Base-by-base conservation (phyloP, 2,113 vertebrate genomes). In the Dolichallabes microphthalmus region DNA sequence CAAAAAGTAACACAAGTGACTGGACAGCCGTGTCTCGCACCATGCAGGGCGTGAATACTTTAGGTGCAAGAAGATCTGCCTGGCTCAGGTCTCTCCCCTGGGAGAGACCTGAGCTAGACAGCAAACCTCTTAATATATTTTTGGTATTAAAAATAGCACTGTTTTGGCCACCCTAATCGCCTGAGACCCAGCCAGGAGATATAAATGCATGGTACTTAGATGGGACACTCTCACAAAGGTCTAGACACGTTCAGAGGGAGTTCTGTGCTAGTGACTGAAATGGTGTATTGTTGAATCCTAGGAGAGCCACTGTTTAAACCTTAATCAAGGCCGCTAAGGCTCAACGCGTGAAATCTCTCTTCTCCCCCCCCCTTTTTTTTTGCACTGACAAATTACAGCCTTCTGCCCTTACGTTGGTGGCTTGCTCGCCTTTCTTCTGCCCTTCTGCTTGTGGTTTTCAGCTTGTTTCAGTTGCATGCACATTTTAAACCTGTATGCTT, bases 11-110 rank as follows among this genome's bases (percentile, higher is more conserved):
- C 74, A 82, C n/a, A 86, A 82, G 35, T 73, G 74, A 66, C 89
- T 82, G n/a, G 25, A 86, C 85, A 74, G 57, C 61, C 80, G 13
- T 61, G 17, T 80, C 87, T 91, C 87, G 2, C 79, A 84, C 93
- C 91, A 89, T 90, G 84, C 64, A 32, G 82, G 55, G 75, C 92
- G 93, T 91, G 86, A 89, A 91, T 91, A 89, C 88, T 92, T 92
- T 45, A 88, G 86, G 79, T 86, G 87, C 68, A 88, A 87, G 57
- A 45, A 52, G 68, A 88, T 79, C 82, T 20, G 80, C 53, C 35
- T 82, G 88, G 86, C 88, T 87, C 78, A 81, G 35, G 61, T 50
- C 17, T n/a, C 52, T 64, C 19, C 39, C 25, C 50, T 64, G 39
- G 66, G 39, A 52, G 32, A 35, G 32, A 35, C 32, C 32, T 35